Conservation (phyloP, 2,113 vertebrate genomes). For the Vombatus ursinus region DNA sequence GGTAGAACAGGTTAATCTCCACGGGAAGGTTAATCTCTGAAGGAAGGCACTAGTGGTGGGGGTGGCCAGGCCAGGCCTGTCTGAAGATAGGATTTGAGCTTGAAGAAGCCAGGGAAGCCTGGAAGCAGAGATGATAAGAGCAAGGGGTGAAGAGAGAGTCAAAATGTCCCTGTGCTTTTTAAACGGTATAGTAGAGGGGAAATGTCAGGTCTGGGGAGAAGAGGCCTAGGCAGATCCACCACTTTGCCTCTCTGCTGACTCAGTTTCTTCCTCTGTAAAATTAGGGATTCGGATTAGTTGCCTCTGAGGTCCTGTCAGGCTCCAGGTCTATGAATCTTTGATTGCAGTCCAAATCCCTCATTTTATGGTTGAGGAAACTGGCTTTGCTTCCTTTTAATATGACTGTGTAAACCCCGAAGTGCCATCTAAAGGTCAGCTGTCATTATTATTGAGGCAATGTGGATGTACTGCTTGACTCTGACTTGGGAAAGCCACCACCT, state of each 20-base stretch:
- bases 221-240: neutral
- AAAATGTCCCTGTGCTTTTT: neutral
- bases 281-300: neutral
- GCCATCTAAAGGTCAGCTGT: neutral
- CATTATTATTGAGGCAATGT: neutral
- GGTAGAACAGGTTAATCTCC: neutral
- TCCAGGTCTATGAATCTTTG: neutral
- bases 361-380: neutral
- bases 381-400: neutral
- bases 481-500: neutral
- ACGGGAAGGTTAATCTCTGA: neutral
- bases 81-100: neutral
- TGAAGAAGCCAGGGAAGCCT: neutral
- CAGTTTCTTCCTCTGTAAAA: neutral
- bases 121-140: too few relatives aligned
- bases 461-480: neutral
- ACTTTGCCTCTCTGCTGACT: neutral
- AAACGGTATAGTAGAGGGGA: neutral
- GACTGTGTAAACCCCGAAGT: neutral
- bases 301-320: neutral
- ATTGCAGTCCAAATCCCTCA: neutral
- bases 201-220: neutral
- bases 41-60: neutral
- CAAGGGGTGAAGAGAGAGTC: too few relatives aligned
- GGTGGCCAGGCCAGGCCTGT: neutral